These are phyloP conservation scores for Labroides dimidiatus DNA, from an alignment of 2,797 vertebrate genomes.

Conservation along the genomic window DNA sequence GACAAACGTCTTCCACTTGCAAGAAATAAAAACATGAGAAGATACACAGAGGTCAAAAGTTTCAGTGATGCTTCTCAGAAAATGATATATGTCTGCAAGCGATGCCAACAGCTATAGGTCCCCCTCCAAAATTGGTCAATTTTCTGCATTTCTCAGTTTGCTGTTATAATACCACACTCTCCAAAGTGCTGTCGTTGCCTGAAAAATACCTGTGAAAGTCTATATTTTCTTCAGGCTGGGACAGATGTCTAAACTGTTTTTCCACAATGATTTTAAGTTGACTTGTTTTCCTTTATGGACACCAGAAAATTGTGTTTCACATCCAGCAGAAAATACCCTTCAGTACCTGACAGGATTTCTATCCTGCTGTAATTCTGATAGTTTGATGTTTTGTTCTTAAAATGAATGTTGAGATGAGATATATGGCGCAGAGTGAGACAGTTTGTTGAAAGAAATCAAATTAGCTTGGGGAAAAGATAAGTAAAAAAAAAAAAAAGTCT, in stretches of 20 bases:
- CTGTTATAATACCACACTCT: neutral
- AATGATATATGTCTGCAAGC: neutral
- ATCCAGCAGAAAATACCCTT: neutral
- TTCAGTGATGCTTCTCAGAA: neutral
- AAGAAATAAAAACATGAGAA: slow-evolving; percentile 11
- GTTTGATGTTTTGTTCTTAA: too few species aligned
- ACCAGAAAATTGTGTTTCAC: neutral
- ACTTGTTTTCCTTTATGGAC: neutral
- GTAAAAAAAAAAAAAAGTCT: too few species aligned
- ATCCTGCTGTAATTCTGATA: too few species aligned
- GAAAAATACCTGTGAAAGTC: neutral
- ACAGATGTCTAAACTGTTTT: neutral
- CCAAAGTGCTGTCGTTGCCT: slow-evolving; percentile 13
- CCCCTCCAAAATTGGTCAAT: slow-evolving; percentile 9
- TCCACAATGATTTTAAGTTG: neutral
- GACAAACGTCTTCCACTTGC: neutral
- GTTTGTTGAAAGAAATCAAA: too few species aligned
- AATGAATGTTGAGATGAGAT: too few species aligned
- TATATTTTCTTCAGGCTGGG: neutral
- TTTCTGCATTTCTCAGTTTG: slow-evolving; percentile 14
- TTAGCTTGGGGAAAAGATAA: too few species aligned
- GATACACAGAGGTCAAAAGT: slow-evolving; percentile 5
- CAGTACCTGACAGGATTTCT: too few species aligned
- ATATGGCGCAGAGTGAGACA: too few species aligned
- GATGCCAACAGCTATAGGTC: slow-evolving; percentile 1